A percentile compares a stretch with the other conserved stretches of the same genome.
phyloP scores from a whole-genome alignment of 2,888 invertebrate species.

The Catocala sponsa region DNA sequence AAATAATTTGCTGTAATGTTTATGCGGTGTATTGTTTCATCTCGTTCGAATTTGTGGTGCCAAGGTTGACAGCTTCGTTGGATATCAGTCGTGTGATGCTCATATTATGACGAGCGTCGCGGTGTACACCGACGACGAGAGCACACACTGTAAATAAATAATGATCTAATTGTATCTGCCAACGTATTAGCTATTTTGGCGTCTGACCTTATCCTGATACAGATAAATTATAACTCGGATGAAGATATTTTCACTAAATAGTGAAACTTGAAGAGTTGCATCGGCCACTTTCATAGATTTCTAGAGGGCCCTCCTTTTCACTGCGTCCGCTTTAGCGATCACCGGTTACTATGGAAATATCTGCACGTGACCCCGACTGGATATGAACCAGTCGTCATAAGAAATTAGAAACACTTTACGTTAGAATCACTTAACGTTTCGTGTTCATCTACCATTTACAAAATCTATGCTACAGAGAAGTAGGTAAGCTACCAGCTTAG shows the following conservation, averaged over 20 bases:
- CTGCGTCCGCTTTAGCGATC: conserved; percentile 61
- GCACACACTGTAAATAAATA: conserved; percentile 83
- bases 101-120: conserved; percentile 65
- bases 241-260: conserved; percentile 39
- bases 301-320: conserved; percentile 78
- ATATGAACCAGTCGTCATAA: conserved; percentile 38
- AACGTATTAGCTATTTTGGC: conserved; percentile 77
- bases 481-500: background rate
- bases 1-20: conserved; percentile 34
- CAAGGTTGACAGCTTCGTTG: conserved; percentile 73
- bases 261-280: conserved; percentile 46
- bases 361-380: conserved; percentile 55
- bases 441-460: conserved; percentile 7
- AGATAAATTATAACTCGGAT: conserved; percentile 22
- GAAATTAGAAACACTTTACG: conserved; percentile 26
- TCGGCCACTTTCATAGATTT: conserved; percentile 79
- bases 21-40: conserved; percentile 50
- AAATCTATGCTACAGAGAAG: conserved; percentile 1
- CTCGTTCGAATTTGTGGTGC: conserved; percentile 65
- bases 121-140: conserved; percentile 52
- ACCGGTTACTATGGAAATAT: conserved; percentile 64
- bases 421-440: conserved; percentile 5
- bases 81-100: conserved; percentile 69
- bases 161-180: conserved; percentile 84
- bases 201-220: conserved; percentile 57